Base-by-base conservation (phyloP, 2,888 invertebrate species). In the Sthenelais limicola region DNA sequence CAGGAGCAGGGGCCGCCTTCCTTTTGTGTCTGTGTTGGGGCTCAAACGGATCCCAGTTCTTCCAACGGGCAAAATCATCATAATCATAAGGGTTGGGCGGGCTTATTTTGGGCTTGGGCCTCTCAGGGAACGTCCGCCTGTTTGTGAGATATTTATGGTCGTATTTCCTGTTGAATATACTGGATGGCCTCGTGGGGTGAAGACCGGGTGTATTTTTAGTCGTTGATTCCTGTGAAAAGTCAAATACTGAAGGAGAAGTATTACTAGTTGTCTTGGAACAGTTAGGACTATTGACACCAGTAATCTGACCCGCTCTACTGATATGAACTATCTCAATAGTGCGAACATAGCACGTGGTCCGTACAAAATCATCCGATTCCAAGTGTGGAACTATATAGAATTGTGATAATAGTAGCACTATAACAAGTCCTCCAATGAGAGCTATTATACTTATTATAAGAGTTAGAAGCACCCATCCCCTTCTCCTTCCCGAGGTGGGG, bases 281-380 rank as follows among this genome's bases (percentile, higher is more conserved):
- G 62, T 62, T 62, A 15, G 62, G 62, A 12, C 24, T 35, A 26
- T 33, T 4, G 21, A 62, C 35, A 1, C 26, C 24, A n/a, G 38
- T 24, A 4, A 62, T 43, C 5, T n/a, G 18, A n/a, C 68, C 49
- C 32, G 32, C 68, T 0, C 35, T 3, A 32, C 35, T 51, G 21
- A 68, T 51, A 24, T 48, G 33, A 30, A 51, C 32, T 21, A 68
- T 51, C 33, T 68, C 68, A n/a, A 68, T 68, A 21, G 35, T 48
- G 3, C 68, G 51, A 15, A 68, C 51, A 35, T 68, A 70, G 38
- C 70, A 70, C 21, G 52, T 38, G 3, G 70, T 70, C 38, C 56
- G 70, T 26, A 70, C 70, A 28, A 70, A 70, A 43, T 70, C 70
- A 12, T 54, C 70, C n/a, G 52, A 38, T 15, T 70, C 26, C 26